Base-by-base conservation (phyloP, 2,113 vertebrate genomes). In the Orycteropus afer region DNA sequence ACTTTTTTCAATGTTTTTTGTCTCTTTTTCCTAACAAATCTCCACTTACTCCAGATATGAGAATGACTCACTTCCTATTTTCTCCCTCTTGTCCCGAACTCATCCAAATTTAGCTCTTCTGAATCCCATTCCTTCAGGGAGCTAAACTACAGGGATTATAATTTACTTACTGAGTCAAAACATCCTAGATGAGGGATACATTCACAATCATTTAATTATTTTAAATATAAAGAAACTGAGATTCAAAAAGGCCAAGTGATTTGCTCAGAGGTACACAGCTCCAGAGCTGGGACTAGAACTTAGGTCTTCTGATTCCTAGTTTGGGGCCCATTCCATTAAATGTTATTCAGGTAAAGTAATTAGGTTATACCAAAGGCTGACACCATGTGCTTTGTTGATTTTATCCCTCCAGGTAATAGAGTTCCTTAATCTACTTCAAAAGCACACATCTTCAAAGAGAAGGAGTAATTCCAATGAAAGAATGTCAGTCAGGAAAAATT, bases 361-460 rank as follows among this genome's bases (percentile, higher is more conserved):
- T 77, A 86, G 22, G 10, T 81, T 85, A 57, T 15, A 27, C 17
- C 11, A 53, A n/a, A 42, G 11, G 29, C 49, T 65, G 67, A n/a
- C 92, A 59, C 4, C 47, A 1, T 45, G 5, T 77, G 59, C 84
- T 15, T 49, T 25, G 23, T 57, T 91, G 63, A 85, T 86, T 86
- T 94, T 69, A 63, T 87, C 69, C 57, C 37, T 79, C 37, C 25
- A 63, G 49, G 65, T 73, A 95, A 83, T 3, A 94, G 40, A 89
- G 74, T 47, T 78, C 25, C 49, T 95, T 83, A 49, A 79, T 92
- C 47, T 90, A 57, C 74, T 80, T 82, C 49, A 84, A 95, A 94
- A 86, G 42, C 69, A 86, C 6, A 25, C 40, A 83, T 53, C 57
- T 95, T 93, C 83, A 95, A 94, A 89, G 25, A 13, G 78, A 94